Evolutionary conservation across 2,888 invertebrate genomes (phyloP), one percentile per base, ranked within the genome.

Genomic region (Gandaritis pyraliata): DNA sequence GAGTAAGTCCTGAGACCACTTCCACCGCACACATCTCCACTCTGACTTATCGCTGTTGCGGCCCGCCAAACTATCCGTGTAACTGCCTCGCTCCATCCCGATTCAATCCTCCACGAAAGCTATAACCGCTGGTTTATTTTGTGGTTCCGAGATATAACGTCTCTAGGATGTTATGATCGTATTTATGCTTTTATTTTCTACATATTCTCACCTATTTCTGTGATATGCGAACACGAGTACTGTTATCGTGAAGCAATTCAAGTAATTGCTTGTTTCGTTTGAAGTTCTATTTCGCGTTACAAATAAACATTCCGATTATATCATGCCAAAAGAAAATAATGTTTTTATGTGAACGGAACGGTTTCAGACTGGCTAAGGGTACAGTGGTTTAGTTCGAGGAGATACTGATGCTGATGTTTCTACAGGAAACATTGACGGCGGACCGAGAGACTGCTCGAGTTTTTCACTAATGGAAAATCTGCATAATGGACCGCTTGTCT

Each of bases 381-480:
- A 30, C 8, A 30, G 18, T 12, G 30, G 13, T 51, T 46, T 30
- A 43, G 51, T 33, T 8, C 15, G 23, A 41, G n/a, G 23, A 41
- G 15, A 43, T 18, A 30, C 39, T 50, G 58, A 53, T 52, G 47
- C 36, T 48, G 59, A 55, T 50, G 54, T 52, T 51, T 53, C 55
- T 61, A 64, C 59, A 65, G 54, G 61, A 60, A 47, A 65, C 64
- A 51, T 45, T 53, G 55, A 75, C 68, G 69, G 68, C 71, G 61
- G 64, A 65, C 68, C 73, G 70, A 69, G 70, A 66, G 66, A 71
- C 73, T 72, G 76, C 74, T 81, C 74, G 81, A 81, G 76, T 85
- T 88, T 84, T 87, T 85, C 82, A 82, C 79, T 87, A 89, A 89
- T 86, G 87, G 87, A 86, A 90, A 88, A 88, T 90, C 86, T 88